Base-by-base conservation (phyloP, 2,888 invertebrate genomes). In the Xylota segnis region DNA sequence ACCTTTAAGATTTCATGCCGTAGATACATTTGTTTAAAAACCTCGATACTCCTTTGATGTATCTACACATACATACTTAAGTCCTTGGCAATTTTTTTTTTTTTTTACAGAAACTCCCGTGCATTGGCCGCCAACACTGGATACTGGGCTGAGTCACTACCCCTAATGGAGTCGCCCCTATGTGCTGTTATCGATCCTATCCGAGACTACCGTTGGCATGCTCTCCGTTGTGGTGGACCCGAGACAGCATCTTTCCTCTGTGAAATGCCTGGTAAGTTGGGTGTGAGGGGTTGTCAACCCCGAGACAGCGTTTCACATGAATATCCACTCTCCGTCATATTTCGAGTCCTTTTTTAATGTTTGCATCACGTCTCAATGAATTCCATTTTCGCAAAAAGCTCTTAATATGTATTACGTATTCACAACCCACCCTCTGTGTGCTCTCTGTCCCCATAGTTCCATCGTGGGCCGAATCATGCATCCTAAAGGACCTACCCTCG, bases 181-280 rank as follows among this genome's bases (percentile, higher is more conserved):
- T 96, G 96, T 90, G 96, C 95, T 23, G 96, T 95, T 58, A 94
- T 96, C 78, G 95, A 96, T 91, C 96, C 96, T 0, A 94, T 95
- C 4, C 94, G 95, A 9, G 96, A 96, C 93, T 96, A 95, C 92
- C 94, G 96, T 87, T 96, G 96, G 96, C 95, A 95, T 90, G 95
- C 96, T 0, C 93, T 95, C 59, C 93, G 95, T 10, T 96, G 96
- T 89, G 96, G 96, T 9, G 96, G 96, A 27, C 96, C 96, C 0
- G 95, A 95, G 87, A 95, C 95, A 0, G 96, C 96, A 0, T 95
- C 96, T 6, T 96, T 96, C 91, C 95, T 96, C 87, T 96, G 96
- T 90, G 96, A 96, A 93, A 93, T 96, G 90, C 95, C 96, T 89
- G 96, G 96, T 96, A 93, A 91, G 90, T 87, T 74, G 23, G 54